Base-by-base conservation (phyloP, 2,888 invertebrate species). In the Hypsopygia costalis region DNA sequence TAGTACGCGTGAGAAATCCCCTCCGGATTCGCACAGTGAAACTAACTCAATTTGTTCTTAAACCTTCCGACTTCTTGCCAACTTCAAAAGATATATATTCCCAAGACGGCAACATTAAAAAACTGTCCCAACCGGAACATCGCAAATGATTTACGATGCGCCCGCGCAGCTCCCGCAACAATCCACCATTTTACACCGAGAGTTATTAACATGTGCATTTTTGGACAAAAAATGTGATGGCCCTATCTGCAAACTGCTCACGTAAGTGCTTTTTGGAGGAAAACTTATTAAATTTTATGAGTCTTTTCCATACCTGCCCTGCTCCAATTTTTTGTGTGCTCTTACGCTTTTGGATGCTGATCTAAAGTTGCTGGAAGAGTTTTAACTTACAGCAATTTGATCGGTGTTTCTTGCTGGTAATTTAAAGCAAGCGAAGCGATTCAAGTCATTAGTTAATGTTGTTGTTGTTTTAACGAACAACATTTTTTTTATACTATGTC, bases 261-360 rank as follows among this genome's bases (percentile, higher is more conserved):
- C 82, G 83, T 82, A 78, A 74, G 72, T 70, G 55, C 68, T 81
- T 83, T 81, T 82, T 81, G 79, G 69, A 75, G 83, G 81, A 82
- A 86, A 85, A 70, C 81, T 78, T 85, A 86, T 86, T 82, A 85
- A 87, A 81, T 86, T 87, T 87, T 85, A 86, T 77, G 85, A 69
- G 66, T 71, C 79, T 83, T 85, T 81, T 82, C 85, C 86, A 83
- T 85, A 83, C 81, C 63, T 65, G 82, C 66, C 62, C 63, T 86
- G 86, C 85, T 86, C 87, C 83, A 87, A 81, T 86, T 87, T 86
- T 81, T 85, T 85, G 72, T 67, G 67, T 63, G 55, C 62, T 56
- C 58, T 47, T 51, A 51, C 62, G 58, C 68, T 63, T 58, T 49
- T 47, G 47, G 47, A 44, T 41, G 9, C 39, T 16, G 36, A 47